These are phyloP conservation scores for Phoenicopterus ruber DNA, from an alignment of 2,113 vertebrate genomes.

Conservation along the genomic window DNA sequence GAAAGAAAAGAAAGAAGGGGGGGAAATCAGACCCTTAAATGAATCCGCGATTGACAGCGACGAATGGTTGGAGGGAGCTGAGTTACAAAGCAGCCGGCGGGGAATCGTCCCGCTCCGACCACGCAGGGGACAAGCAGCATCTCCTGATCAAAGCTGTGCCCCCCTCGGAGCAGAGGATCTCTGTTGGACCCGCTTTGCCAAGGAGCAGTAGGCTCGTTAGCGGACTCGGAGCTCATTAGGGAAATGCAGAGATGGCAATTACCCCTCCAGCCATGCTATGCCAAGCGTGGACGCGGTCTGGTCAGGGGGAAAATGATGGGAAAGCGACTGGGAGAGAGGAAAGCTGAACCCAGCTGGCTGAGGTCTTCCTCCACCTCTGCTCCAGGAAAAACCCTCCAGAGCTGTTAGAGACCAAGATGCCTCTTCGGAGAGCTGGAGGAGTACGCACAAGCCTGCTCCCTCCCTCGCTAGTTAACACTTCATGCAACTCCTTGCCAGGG, in stretches of 20 bases:
- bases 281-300: fast-evolving
- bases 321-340: background rate
- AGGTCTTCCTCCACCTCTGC: background rate
- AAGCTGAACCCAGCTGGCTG: background rate
- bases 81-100: background rate
- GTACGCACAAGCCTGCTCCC: fast-evolving
- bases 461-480: background rate
- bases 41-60: background rate
- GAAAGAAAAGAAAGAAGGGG: background rate
- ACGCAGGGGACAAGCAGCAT: fast-evolving
- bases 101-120: background rate
- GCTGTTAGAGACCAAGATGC: background rate
- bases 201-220: background rate
- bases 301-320: fast-evolving
- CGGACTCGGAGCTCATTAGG: background rate
- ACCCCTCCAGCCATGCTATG: background rate
- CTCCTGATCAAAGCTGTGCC: background rate
- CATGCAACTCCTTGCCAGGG: background rate
- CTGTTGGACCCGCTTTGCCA: background rate
- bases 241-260: background rate
- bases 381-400: background rate
- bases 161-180: background rate
- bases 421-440: background rate
- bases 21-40: constrained; percentile 29
- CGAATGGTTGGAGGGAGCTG: background rate